Percentiles rank a stretch among this genome's conserved stretches.
These are phyloP conservation scores for Aspiorhynchus laticeps DNA, from an alignment of 2,113 vertebrate species.

Conservation along the genomic window DNA sequence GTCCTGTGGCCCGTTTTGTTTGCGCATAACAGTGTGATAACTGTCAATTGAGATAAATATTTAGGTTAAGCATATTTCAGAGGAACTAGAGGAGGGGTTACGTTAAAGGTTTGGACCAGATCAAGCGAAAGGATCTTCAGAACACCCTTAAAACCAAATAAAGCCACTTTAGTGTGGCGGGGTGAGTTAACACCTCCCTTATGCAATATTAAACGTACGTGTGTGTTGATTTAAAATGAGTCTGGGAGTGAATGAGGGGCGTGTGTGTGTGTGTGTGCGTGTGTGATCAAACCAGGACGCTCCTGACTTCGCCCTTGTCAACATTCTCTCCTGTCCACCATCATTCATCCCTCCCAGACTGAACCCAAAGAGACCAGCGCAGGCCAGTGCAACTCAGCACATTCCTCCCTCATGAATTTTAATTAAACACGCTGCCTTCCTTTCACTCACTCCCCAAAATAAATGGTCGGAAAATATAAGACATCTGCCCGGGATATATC, in stretches of 20 bases:
- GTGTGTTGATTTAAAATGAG: constrained; percentile 23
- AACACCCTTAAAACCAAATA: constrained; percentile 17
- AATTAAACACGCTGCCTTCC: constrained; percentile 81
- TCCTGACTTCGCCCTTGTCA: constrained; percentile 84
- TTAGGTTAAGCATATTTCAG: constrained; percentile 40
- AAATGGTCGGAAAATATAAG: constrained; percentile 93
- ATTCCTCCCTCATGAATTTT: constrained; percentile 93
- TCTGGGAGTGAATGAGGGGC: constrained; percentile 20
- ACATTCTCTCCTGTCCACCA: constrained; percentile 82
- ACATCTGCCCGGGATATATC: constrained; percentile 89
- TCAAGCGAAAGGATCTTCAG: background rate
- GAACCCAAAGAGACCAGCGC: constrained; percentile 85
- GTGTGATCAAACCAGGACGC: constrained; percentile 67
- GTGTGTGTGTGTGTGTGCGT: background rate
- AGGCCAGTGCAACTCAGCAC: constrained; percentile 90
- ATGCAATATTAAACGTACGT: constrained; percentile 22
- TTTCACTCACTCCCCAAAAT: constrained; percentile 77
- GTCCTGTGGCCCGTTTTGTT: constrained; percentile 10
- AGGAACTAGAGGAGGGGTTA: constrained; percentile 2
- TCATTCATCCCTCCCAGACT: constrained; percentile 84
- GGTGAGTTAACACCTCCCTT: constrained; percentile 14
- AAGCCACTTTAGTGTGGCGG: background rate
- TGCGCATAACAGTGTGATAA: background rate
- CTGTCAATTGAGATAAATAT: constrained; percentile 35
- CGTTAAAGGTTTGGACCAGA: constrained; percentile 14